A percentile compares a stretch with the other conserved stretches of the same genome.
Evolutionary conservation across 2,113 vertebrate genomes (phyloP).

Genomic region (Oncorhynchus clarkii): DNA sequence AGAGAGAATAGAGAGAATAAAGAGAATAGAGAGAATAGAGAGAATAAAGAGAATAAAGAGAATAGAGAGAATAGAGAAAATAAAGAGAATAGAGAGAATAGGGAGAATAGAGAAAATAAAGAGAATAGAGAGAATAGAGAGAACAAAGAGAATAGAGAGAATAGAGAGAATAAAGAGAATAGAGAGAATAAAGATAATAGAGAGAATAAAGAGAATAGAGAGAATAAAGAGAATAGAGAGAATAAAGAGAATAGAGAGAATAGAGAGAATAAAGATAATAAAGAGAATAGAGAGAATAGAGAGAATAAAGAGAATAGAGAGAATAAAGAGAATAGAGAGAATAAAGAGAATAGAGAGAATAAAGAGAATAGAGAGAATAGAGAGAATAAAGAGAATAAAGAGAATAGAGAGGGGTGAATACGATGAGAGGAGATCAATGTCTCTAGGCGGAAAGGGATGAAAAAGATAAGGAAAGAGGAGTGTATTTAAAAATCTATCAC

Average conservation of each 20-base stretch:
- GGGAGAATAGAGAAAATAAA: conserved; percentile 23
- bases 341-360: no score
- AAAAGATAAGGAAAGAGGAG: conserved; percentile 41
- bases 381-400: neutral
- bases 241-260: no score
- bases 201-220: conserved; percentile 22
- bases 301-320: conserved; percentile 18
- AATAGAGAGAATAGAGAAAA: conserved; percentile 17
- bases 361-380: no score
- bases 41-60: neutral
- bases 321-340: no score
- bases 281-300: conserved; percentile 6
- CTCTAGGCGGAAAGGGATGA: no score
- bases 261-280: no score
- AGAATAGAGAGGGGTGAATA: conserved; percentile 17
- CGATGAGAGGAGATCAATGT: conserved; percentile 18
- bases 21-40: no score
- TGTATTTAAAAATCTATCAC: conserved; percentile 79
- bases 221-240: conserved; percentile 18
- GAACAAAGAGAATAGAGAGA: neutral
- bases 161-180: conserved; percentile 27
- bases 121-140: conserved; percentile 18
- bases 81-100: conserved; percentile 29
- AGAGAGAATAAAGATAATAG: neutral
- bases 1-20: no score